Evolutionary conservation across 2,797 vertebrate species (phyloP).

Genomic region (Manis javanica): DNA sequence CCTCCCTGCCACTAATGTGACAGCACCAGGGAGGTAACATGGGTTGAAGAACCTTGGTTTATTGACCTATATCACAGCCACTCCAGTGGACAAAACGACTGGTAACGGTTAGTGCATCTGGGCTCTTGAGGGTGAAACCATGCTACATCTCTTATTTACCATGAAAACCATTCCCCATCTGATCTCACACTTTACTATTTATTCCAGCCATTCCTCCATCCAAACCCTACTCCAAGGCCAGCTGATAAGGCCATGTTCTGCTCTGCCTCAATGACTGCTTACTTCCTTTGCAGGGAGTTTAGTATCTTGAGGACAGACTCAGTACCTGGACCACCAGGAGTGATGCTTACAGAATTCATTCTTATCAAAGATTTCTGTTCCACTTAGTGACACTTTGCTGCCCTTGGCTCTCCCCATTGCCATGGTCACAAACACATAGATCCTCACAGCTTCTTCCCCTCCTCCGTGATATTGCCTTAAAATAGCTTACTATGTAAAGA

Average conservation of each 20-base stretch:
- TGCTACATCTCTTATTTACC: neutral
- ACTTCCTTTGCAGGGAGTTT: neutral
- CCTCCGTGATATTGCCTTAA: neutral
- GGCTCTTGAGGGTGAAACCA: neutral
- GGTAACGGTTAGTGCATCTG: neutral
- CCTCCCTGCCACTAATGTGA: neutral
- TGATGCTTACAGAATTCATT: neutral
- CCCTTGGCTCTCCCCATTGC: neutral
- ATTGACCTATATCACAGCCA: neutral
- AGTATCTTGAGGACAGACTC: neutral
- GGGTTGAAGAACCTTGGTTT: neutral
- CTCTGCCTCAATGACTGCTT: neutral
- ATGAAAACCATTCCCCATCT: neutral
- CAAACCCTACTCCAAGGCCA: neutral
- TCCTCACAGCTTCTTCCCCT: neutral
- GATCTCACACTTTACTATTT: neutral
- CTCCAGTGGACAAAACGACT: neutral
- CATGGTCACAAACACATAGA: neutral
- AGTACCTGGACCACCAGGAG: neutral
- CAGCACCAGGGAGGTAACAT: neutral
- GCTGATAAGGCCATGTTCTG: neutral
- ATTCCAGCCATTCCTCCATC: neutral
- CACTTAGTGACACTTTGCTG: neutral
- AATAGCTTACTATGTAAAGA: constrained; percentile 14
- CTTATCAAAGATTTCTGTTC: neutral